Evolutionary conservation across 1,140 invertebrate genomes (phyloP).

Genomic region (Trichomalopsis sarcophagae): DNA sequence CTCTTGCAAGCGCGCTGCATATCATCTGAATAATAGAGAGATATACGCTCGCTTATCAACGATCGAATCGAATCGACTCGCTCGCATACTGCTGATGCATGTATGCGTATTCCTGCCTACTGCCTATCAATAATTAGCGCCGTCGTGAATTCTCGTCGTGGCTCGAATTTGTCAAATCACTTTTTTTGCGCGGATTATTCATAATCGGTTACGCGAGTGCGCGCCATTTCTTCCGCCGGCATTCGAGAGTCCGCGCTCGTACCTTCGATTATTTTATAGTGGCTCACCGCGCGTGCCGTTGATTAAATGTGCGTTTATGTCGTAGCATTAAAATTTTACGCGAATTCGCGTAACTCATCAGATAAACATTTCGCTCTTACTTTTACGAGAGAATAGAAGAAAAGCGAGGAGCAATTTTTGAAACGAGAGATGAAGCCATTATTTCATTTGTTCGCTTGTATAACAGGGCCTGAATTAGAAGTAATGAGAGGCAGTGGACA

Average conservation of each 20-base stretch:
- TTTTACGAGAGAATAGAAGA: not conserved
- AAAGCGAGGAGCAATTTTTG: not conserved
- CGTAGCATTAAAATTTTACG: no score
- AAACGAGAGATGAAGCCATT: slow-evolving; percentile 24
- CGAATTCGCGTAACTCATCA: no score
- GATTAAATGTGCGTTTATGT: no score
- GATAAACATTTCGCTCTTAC: no score
- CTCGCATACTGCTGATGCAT: not conserved
- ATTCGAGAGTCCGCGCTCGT: not conserved
- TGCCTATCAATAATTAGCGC: slow-evolving; percentile 41
- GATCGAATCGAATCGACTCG: slow-evolving; percentile 28
- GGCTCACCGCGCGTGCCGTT: not conserved
- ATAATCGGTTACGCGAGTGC: not conserved
- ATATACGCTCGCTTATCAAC: slow-evolving; percentile 13
- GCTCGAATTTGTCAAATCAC: slow-evolving; percentile 17
- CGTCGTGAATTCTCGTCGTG: not conserved
- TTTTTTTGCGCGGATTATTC: not conserved
- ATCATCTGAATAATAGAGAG: slow-evolving; percentile 47
- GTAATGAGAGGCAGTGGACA: slow-evolving; percentile 27
- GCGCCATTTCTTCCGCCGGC: no score
- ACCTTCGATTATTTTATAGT: not conserved
- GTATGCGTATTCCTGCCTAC: not conserved
- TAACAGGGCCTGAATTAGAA: slow-evolving; percentile 24
- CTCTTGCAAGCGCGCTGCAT: not conserved
- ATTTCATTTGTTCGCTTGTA: slow-evolving; percentile 35